Evolutionary conservation across 2,888 invertebrate species (phyloP).

Genomic region (Rotaria macrura): DNA sequence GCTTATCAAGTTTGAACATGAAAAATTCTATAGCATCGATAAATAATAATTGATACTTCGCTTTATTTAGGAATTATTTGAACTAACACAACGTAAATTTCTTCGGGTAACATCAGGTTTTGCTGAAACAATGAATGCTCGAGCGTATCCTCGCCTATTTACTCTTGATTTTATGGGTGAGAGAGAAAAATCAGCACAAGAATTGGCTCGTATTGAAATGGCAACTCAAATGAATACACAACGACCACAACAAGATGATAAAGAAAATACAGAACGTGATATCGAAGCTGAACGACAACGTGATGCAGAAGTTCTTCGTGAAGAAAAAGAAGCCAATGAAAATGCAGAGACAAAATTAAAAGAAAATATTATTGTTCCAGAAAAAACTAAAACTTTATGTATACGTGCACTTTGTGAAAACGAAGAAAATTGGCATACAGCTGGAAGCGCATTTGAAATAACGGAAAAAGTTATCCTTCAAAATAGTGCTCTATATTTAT

Average conservation of each 20-base stretch:
- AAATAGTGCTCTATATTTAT: constrained; percentile 23
- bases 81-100: constrained; percentile 45
- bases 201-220: neutral
- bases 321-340: neutral
- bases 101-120: constrained; percentile 42
- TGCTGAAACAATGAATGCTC: constrained; percentile 38
- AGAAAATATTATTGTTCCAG: neutral
- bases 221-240: neutral
- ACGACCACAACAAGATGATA: neutral
- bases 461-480: neutral
- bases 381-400: constrained; percentile 37
- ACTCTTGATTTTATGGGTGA: constrained; percentile 41
- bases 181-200: constrained; percentile 4
- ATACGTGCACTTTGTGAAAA: constrained; percentile 45
- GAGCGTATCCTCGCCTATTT: constrained; percentile 42
- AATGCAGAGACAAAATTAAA: neutral
- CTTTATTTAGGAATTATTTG: constrained; percentile 41
- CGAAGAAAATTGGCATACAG: constrained; percentile 38
- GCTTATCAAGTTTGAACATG: neutral
- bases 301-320: neutral
- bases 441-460: neutral
- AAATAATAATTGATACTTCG: no score
- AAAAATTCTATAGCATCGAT: no score
- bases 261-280: neutral
- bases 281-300: neutral